Evolutionary conservation across 2,888 invertebrate genomes (phyloP).

Genomic region (Drosophila lutescens): DNA sequence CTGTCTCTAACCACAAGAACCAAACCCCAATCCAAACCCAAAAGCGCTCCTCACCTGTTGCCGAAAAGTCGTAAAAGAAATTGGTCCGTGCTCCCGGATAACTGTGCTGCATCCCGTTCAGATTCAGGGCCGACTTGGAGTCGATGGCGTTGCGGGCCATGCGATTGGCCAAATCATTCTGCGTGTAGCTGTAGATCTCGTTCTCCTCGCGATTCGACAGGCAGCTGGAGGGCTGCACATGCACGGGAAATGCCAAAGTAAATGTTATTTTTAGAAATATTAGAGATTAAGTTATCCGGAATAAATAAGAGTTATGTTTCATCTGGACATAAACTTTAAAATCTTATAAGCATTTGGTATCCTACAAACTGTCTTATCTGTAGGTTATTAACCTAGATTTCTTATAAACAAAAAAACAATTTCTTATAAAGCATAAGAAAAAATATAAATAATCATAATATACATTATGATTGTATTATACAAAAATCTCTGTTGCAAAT

Average conservation of each 20-base stretch:
- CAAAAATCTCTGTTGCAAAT: too few relatives aligned
- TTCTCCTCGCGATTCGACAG: slow-evolving; percentile 95
- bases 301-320: neutral
- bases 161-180: slow-evolving; percentile 92
- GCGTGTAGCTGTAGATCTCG: slow-evolving; percentile 95
- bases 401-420: too few relatives aligned
- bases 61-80: slow-evolving; percentile 84
- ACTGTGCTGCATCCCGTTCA: slow-evolving; percentile 84
- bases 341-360: too few relatives aligned
- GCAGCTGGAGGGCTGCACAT: slow-evolving; percentile 92
- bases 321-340: too few relatives aligned
- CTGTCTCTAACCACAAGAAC: slow-evolving; percentile 49
- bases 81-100: slow-evolving; percentile 83
- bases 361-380: too few relatives aligned
- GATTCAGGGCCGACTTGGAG: slow-evolving; percentile 87
- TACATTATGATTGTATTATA: too few relatives aligned
- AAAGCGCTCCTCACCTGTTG: slow-evolving; percentile 82
- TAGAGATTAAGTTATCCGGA: neutral
- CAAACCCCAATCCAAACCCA: neutral
- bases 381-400: too few relatives aligned
- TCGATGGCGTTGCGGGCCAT: slow-evolving; percentile 86
- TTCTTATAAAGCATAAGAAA: too few relatives aligned
- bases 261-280: neutral
- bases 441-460: too few relatives aligned
- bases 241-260: neutral